Evolutionary conservation across 2,797 vertebrate genomes (phyloP).

Genomic region (Simalia tracyae): DNA sequence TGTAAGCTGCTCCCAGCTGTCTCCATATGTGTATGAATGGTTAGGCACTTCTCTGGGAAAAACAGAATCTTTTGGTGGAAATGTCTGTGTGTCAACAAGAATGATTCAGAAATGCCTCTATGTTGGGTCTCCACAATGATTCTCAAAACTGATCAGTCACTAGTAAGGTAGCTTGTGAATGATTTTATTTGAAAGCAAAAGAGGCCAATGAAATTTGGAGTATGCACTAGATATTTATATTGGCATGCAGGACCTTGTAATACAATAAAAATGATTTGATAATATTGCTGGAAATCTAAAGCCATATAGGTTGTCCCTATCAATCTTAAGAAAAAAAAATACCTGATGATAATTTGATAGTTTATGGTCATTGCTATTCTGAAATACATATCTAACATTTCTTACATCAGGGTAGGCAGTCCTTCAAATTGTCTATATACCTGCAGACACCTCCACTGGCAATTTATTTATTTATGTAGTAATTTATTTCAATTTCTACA

Average conservation of each 20-base stretch:
- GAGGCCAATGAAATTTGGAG: neutral
- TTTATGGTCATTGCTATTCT: neutral
- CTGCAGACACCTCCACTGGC: neutral
- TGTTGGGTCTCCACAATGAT: neutral
- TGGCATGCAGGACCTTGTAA: neutral
- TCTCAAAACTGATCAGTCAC: neutral
- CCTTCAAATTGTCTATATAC: no score
- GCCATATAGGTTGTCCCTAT: neutral
- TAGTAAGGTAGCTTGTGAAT: neutral
- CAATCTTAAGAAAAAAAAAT: neutral
- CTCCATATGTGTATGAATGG: neutral
- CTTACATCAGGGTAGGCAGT: neutral
- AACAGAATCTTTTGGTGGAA: neutral
- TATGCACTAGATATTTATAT: slow-evolving; percentile 7
- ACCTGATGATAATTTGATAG: neutral
- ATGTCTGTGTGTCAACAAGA: neutral
- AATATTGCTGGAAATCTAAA: neutral
- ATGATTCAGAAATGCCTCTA: neutral
- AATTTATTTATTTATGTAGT: neutral
- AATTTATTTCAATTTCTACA: neutral
- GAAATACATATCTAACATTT: neutral
- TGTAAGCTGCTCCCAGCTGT: neutral
- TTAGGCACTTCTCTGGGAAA: neutral
- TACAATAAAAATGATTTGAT: neutral
- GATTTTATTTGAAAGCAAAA: neutral